These are phyloP conservation scores for Neotoxoptera formosana DNA, from an alignment of 1,140 invertebrate species.

Conservation along the genomic window DNA sequence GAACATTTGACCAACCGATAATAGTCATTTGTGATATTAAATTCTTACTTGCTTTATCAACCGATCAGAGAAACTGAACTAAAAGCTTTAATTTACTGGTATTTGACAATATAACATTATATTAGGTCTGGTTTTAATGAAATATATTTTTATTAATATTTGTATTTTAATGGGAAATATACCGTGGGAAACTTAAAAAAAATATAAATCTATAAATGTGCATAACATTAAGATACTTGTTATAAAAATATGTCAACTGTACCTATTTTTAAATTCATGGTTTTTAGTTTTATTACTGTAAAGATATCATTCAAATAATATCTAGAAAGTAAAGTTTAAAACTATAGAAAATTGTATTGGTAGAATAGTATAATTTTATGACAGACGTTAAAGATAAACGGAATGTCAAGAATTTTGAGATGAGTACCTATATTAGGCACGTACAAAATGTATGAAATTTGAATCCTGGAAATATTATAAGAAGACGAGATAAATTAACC, in stretches of 20 bases:
- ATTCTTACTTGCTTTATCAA: slow-evolving; percentile 18
- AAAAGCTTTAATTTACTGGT: not conserved
- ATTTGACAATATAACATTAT: not conserved
- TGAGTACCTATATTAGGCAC: not conserved
- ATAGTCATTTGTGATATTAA: not conserved
- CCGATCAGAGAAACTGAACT: not conserved
- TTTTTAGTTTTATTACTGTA: not conserved
- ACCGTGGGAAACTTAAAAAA: not conserved
- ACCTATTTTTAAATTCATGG: not conserved
- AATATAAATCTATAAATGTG: not conserved
- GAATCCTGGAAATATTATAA: not conserved
- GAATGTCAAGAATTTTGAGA: not conserved
- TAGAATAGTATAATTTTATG: not conserved
- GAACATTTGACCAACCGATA: not conserved
- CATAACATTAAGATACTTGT: not conserved
- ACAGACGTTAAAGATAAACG: not conserved
- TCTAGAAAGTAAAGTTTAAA: not conserved
- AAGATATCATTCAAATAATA: not conserved
- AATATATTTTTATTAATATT: not conserved
- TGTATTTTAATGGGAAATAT: not conserved
- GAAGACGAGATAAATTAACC: not conserved
- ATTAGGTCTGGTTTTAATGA: not conserved
- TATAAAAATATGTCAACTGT: not conserved
- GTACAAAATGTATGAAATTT: no score
- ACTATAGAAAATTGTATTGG: not conserved